Conservation (phyloP, 2,113 vertebrate species). For the Mesocricetus auratus region DNA sequence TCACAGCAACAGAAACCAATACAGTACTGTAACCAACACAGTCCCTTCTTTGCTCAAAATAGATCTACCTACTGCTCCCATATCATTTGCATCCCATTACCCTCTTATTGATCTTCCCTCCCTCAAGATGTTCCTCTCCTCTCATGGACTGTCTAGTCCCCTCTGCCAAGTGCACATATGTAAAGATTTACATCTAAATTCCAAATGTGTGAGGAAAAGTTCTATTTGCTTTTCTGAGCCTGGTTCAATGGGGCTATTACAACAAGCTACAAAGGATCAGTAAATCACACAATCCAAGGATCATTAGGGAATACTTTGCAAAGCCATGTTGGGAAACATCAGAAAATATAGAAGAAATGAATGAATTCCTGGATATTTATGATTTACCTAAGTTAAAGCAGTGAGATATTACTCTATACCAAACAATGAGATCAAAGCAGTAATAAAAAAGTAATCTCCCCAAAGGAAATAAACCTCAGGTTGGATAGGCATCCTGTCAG, state of each 20-base stretch:
- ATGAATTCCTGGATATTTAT: background rate
- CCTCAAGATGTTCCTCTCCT: background rate
- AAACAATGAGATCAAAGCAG: background rate
- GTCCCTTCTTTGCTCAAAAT: background rate
- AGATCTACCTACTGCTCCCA: background rate
- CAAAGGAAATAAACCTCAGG: background rate
- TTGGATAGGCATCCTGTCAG: background rate
- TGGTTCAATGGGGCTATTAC: background rate
- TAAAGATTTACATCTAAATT: background rate
- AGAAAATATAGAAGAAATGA: background rate
- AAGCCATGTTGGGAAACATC: background rate
- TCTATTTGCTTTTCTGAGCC: background rate
- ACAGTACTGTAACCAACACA: background rate
- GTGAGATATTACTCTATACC: background rate
- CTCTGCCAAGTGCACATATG: background rate
- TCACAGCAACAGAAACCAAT: too few species aligned
- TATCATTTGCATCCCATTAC: too few species aligned
- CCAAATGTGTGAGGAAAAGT: background rate
- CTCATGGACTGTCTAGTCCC: rapidly evolving
- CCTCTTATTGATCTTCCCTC: background rate
- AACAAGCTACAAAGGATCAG: background rate
- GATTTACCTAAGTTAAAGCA: background rate
- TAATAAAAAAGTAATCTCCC: background rate
- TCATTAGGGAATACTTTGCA: background rate
- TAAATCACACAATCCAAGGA: background rate